Evolutionary conservation across 2,113 vertebrate species (phyloP).

Genomic region (Martes martes): DNA sequence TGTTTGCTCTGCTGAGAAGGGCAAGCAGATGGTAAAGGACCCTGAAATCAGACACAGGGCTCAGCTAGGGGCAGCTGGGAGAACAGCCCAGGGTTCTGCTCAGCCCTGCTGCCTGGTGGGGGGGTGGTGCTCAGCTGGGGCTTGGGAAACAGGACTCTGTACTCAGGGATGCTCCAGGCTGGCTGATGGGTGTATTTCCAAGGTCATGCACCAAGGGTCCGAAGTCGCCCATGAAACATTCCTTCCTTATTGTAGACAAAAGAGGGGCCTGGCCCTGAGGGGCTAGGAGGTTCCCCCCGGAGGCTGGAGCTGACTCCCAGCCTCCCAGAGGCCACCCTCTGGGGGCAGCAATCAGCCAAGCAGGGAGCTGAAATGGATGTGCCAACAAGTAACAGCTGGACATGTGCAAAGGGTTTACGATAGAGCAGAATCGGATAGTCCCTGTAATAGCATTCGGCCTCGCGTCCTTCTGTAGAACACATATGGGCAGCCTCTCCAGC

Average conservation of each 20-base stretch:
- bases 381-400: not conserved
- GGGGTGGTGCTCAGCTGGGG: not conserved
- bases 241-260: not conserved
- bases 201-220: not conserved
- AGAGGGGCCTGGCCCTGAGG: not conserved
- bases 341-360: not conserved
- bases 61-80: not conserved
- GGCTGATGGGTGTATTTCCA: not conserved
- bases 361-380: not conserved
- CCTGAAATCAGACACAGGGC: not conserved
- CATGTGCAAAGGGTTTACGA: rapidly evolving
- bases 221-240: not conserved
- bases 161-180: not conserved
- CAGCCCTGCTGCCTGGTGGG: not conserved
- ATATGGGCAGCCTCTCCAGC: too few species aligned
- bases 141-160: not conserved
- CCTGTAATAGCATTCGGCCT: not conserved
- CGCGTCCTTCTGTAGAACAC: not conserved
- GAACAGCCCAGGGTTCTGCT: too few species aligned
- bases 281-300: not conserved
- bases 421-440: not conserved
- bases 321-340: not conserved
- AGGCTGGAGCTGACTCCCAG: not conserved
- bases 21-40: not conserved
- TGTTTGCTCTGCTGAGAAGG: not conserved